Conservation (phyloP, 1,140 invertebrate genomes). For the Andricus grossulariae region DNA sequence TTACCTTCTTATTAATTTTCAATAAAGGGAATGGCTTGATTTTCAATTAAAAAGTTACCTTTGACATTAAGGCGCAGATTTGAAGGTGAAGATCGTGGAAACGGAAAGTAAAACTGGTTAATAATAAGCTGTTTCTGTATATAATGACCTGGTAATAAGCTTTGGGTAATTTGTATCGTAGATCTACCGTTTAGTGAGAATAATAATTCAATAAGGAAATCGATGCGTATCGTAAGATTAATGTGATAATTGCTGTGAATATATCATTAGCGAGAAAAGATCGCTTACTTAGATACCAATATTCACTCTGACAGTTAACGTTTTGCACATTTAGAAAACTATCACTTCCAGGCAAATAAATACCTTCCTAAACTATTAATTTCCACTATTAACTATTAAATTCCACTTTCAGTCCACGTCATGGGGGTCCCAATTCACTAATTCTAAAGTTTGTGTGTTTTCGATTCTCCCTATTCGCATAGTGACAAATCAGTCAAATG, state of each 20-base stretch:
- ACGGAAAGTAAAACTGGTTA: slow-evolving; percentile 15
- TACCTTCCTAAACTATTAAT: slow-evolving; percentile 10
- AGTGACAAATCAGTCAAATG: too few relatives aligned
- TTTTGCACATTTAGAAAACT: slow-evolving; percentile 26
- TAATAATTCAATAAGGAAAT: slow-evolving; percentile 31
- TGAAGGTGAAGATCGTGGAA: slow-evolving; percentile 23
- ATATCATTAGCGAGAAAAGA: slow-evolving; percentile 26
- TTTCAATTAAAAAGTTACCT: background rate
- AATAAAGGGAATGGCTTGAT: background rate
- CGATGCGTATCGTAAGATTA: slow-evolving; percentile 26
- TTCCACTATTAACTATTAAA: background rate
- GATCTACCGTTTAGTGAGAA: slow-evolving; percentile 16
- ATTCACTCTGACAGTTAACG: background rate
- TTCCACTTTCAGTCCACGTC: too few relatives aligned
- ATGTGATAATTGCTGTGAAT: slow-evolving; percentile 29
- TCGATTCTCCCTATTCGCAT: too few relatives aligned
- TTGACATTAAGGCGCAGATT: background rate
- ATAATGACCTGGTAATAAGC: slow-evolving; percentile 11
- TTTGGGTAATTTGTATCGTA: slow-evolving; percentile 21
- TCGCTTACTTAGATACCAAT: slow-evolving; percentile 18
- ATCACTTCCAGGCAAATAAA: slow-evolving; percentile 10
- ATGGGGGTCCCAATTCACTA: too few relatives aligned
- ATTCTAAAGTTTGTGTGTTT: too few relatives aligned
- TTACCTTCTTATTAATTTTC: background rate
- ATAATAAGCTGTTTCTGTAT: slow-evolving; percentile 21